phyloP scores from a whole-genome alignment of 2,113 vertebrate species.

The Rhabdomys dilectus region DNA sequence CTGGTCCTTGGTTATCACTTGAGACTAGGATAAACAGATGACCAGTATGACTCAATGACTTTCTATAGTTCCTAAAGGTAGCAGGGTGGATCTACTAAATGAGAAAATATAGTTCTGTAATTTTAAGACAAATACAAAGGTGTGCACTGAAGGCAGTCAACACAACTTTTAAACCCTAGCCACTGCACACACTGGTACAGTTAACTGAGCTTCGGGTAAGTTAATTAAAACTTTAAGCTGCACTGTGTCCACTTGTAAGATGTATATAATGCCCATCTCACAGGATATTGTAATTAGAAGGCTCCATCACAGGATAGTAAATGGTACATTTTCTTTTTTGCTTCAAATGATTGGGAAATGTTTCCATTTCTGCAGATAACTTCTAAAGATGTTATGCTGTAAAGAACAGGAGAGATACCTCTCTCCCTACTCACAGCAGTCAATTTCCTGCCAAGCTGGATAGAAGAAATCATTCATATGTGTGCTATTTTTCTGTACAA shows the following conservation, averaged over 20 bases:
- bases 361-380: slow-evolving; percentile 55
- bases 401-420: slow-evolving; percentile 45
- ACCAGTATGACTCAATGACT: slow-evolving; percentile 39
- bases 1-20: slow-evolving; percentile 46
- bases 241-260: slow-evolving; percentile 45
- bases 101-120: slow-evolving; percentile 55
- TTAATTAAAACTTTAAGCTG: slow-evolving; percentile 49
- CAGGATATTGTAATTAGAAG: slow-evolving; percentile 43
- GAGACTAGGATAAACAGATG: slow-evolving; percentile 23
- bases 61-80: slow-evolving; percentile 29
- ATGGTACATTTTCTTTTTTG: slow-evolving; percentile 52
- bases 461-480: slow-evolving; percentile 61
- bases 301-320: slow-evolving; percentile 29
- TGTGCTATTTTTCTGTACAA: slow-evolving; percentile 60
- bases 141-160: slow-evolving; percentile 38
- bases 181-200: slow-evolving; percentile 33
- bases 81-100: slow-evolving; percentile 41
- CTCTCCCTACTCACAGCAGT: slow-evolving; percentile 48
- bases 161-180: slow-evolving; percentile 18
- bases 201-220: slow-evolving; percentile 8
- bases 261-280: slow-evolving; percentile 20
- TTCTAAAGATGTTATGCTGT: slow-evolving; percentile 56
- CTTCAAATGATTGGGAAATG: slow-evolving; percentile 24
- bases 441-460: slow-evolving; percentile 53
- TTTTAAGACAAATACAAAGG: slow-evolving; percentile 58